Evolutionary conservation across 1,140 invertebrate species (phyloP), one percentile per base, ranked within the genome.

Genomic region (Leucophenga varia): DNA sequence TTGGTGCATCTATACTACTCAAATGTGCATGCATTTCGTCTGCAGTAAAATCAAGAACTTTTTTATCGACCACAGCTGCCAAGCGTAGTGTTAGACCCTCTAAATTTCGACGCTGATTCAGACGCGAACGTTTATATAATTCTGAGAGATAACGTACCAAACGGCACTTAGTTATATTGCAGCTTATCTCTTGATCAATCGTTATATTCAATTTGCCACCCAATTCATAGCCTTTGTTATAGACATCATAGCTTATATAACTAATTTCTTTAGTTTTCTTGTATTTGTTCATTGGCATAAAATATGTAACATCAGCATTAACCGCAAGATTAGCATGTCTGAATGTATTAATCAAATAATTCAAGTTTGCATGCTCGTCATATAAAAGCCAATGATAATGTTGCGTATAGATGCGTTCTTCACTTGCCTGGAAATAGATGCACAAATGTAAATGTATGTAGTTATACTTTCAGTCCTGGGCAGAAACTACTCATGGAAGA

Each of bases 371-470:
- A 8, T 12, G 1, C 2, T 39, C 19, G 20, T 55, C 57, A 21
- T 72, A 65, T 16, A 72, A 20, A 0, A 72, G 40, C 69, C 69
- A 72, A 38, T 67, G 57, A 42, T 67, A 72, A 32, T 72, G 69
- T 20, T 72, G 59, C 31, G 61, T 72, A 35, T 55, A 72, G 0
- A 72, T 41, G 17, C 61, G 50, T 7, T 46, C 10, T 0, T 36
- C 34, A 50, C 59, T 59, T 1, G 55, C 57, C 69, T 72, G 30
- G 2, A 14, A 18, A n/a, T 34, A n/a, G n/a, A n/a, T n/a, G n/a
- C n/a, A n/a, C n/a, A n/a, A n/a, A n/a, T n/a, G n/a, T n/a, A n/a
- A n/a, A n/a, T n/a, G n/a, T n/a, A n/a, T n/a, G n/a, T n/a, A n/a
- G n/a, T n/a, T n/a, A n/a, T n/a, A n/a, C n/a, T n/a, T n/a, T n/a